Evolutionary conservation across 2,888 invertebrate genomes (phyloP).

Genomic region (Caenorhabditis zanzibari): DNA sequence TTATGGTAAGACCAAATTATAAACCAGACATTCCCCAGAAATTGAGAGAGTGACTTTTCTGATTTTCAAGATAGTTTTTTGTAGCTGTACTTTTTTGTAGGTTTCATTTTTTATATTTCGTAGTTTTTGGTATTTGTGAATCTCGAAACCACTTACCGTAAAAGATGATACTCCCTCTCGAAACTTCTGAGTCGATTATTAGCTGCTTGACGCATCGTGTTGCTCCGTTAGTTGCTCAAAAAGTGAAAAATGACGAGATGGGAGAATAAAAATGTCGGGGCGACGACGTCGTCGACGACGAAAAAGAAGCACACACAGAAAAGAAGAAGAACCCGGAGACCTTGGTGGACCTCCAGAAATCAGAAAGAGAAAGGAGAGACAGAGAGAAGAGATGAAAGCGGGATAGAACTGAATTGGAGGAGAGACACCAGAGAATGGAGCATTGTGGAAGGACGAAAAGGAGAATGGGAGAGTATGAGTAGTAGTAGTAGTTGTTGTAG

Average conservation of each 20-base stretch:
- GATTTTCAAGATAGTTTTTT: too few relatives aligned
- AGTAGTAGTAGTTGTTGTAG: slow-evolving; percentile 56
- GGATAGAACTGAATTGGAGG: slow-evolving; percentile 9
- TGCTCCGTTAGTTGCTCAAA: slow-evolving; percentile 35
- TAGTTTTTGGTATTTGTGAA: neutral
- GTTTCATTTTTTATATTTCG: neutral
- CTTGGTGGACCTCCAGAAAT: slow-evolving; percentile 52
- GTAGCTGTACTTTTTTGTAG: too few relatives aligned
- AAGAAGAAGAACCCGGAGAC: slow-evolving; percentile 43
- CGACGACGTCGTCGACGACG: slow-evolving; percentile 28
- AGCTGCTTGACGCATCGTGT: slow-evolving; percentile 56
- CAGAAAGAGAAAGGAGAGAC: slow-evolving; percentile 29
- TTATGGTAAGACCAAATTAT: too few relatives aligned
- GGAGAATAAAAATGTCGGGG: slow-evolving; percentile 59
- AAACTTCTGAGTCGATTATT: slow-evolving; percentile 58
- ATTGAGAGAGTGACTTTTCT: too few relatives aligned
- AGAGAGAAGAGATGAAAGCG: slow-evolving; percentile 13
- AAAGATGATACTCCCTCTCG: slow-evolving; percentile 45
- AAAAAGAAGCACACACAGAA: slow-evolving; percentile 29
- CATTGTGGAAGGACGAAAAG: slow-evolving; percentile 44
- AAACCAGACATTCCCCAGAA: too few relatives aligned
- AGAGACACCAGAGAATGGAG: slow-evolving; percentile 45
- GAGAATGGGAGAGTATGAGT: slow-evolving; percentile 52
- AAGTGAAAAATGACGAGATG: slow-evolving; percentile 63
- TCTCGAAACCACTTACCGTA: slow-evolving; percentile 29